Evolutionary conservation across 2,888 invertebrate genomes (phyloP), one percentile per base, ranked within the genome.

Genomic region (Arctia plantaginis): DNA sequence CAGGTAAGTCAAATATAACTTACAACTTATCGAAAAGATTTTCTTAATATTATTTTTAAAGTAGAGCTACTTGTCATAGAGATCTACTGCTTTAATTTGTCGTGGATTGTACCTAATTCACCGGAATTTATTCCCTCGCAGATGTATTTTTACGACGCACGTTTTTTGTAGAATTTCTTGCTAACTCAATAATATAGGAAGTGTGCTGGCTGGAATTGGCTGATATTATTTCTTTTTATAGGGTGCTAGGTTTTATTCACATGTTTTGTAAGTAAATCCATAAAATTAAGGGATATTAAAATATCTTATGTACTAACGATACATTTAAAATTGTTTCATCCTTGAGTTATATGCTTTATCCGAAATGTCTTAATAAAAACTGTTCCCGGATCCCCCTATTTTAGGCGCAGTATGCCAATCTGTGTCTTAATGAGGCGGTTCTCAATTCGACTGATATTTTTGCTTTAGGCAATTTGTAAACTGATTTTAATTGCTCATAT

Each of bases 81-180:
- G 62, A 67, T 72, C 72, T 76, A 66, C 66, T 69, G 64, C 69
- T 64, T 72, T 72, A 66, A 72, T 72, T 64, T 76, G 70, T 72
- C 66, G 47, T 13, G 62, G 72, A 72, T 72, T 66, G 69, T 76
- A 72, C 51, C 75, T 75, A 79, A 79, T 77, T 77, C 75, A 47
- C 71, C 13, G 74, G 69, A 74, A 77, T 77, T 75, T 77, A 73
- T 74, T 66, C 41, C 41, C 30, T 71, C 69, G 71, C n/a, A 33
- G n/a, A 71, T 73, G 73, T 74, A 75, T 73, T 79, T 76, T 72
- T 73, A 74, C 74, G 55, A 71, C 71, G 71, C 41, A 72, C 68
- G 66, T 72, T 66, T 72, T 68, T 69, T 51, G 71, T 64, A 66
- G n/a, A 69, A 72, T 59, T 77, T 69, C 71, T 69, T 73, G 65